Base-by-base conservation (phyloP, 2,113 vertebrate species). In the Rattus norvegicus region DNA sequence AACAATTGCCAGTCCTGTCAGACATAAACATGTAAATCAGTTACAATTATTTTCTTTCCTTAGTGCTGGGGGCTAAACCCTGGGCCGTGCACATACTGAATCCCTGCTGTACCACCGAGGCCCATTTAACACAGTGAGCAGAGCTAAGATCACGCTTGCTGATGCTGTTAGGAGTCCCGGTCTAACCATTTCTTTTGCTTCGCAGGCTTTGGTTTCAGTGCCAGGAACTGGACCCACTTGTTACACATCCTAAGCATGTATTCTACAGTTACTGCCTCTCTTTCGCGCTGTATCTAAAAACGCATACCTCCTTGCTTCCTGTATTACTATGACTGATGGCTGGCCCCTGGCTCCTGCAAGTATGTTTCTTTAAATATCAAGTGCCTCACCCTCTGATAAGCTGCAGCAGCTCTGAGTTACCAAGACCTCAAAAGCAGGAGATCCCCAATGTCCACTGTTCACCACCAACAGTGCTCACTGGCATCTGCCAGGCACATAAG, bases 311-410 rank as follows among this genome's bases (percentile, higher is more conserved):
- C n/a, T 69, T 61, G 67, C 30, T 93, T 88, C 77, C 12, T 54
- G 73, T 84, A 33, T n/a, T 69, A 79, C 63, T 59, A 65, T 59
- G 26, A 85, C 14, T n/a, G 47, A 73, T 19, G 39, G 49, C 47
- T 84, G 33, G 92, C n/a, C 26, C 14, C 30, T n/a, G 36, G 88
- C 73, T 30, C 43, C 63, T 39, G 80, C 12, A 70, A 69, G 39
- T 90, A 49, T 33, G 52, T 95, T 70, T 49, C 80, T 93, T 88
- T 54, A n/a, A 75, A 65, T 28, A 90, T 39, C 69, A 95, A 90
- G 81, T 72, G 85, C 36, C 54, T 54, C 0, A 10, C 22, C 36
- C 80, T 76, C 22, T 65, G 63, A 49, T 61, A 65, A 95, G n/a
- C 54, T 20, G 43, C 9, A 85, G 1, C 43, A 77, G 88, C 43